Percentiles rank a stretch among this genome's conserved stretches.
phyloP scores from a whole-genome alignment of 2,113 vertebrate genomes.

The Holacanthus passer region DNA sequence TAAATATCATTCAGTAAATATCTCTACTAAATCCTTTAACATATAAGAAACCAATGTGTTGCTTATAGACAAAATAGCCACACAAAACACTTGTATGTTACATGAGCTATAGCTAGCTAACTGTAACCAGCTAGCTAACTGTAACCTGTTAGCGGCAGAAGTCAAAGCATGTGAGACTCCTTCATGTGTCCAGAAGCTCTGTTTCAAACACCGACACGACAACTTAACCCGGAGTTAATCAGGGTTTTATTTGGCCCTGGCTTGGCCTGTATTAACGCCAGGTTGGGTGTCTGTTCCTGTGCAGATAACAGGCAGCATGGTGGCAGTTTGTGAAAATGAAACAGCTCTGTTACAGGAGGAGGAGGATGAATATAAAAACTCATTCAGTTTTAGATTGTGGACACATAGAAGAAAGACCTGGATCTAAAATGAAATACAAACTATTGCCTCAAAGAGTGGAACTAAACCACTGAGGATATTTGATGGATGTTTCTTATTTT shows the following conservation, averaged over 20 bases:
- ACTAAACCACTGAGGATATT: too few relatives aligned
- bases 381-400: too few relatives aligned
- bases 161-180: slow-evolving; percentile 1
- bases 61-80: too few relatives aligned
- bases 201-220: background rate
- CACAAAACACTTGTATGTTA: background rate
- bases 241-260: background rate
- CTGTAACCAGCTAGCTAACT: background rate
- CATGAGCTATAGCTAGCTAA: background rate
- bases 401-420: background rate
- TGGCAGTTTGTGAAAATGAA: slow-evolving; percentile 15
- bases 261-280: too few relatives aligned
- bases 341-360: background rate
- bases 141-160: background rate
- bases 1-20: background rate
- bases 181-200: background rate
- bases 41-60: background rate
- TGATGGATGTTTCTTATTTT: accelerated
- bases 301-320: background rate
- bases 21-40: background rate
- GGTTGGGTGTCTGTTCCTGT: background rate
- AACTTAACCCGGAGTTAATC: background rate
- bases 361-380: slow-evolving; percentile 2
- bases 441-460: background rate
- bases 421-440: background rate